phyloP scores from a whole-genome alignment of 2,888 invertebrate genomes.

The Watsonalla binaria region DNA sequence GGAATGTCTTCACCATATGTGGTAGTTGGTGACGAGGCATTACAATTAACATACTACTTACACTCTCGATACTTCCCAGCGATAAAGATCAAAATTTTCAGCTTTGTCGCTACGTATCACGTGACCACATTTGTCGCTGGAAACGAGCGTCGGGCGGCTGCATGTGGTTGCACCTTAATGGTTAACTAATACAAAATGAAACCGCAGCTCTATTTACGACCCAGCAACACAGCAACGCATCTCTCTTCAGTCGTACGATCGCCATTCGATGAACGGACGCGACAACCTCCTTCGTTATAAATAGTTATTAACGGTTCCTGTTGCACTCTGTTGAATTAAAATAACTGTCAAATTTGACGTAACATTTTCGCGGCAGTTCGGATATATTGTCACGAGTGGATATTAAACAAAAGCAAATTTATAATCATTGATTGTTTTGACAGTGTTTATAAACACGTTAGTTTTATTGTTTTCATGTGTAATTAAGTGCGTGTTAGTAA shows the following conservation, averaged over 20 bases:
- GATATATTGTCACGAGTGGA: constrained; percentile 5
- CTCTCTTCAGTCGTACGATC: constrained; percentile 38
- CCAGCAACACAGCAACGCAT: constrained; percentile 34
- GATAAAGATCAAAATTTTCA: too few species aligned
- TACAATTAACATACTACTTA: too few species aligned
- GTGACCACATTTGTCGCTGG: too few species aligned
- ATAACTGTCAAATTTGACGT: constrained; percentile 11
- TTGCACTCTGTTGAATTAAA: constrained; percentile 1
- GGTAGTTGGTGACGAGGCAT: too few species aligned
- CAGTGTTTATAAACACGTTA: constrained; percentile 1
- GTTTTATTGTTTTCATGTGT: not conserved
- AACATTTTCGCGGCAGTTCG: constrained; percentile 11
- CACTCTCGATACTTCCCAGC: too few species aligned
- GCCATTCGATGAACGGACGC: constrained; percentile 42
- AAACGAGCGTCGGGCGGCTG: too few species aligned
- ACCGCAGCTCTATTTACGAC: constrained; percentile 50
- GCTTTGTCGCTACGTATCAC: too few species aligned
- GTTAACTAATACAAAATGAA: constrained; percentile 33
- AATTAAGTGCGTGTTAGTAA: not conserved
- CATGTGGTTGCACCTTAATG: too few species aligned
- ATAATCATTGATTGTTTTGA: constrained; percentile 8
- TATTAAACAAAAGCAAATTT: constrained; percentile 7
- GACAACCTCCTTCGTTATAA: constrained; percentile 12
- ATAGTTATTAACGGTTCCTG: constrained; percentile 4
- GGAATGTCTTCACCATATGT: too few species aligned